These are phyloP conservation scores for Cerastis leucographa DNA, from an alignment of 2,888 invertebrate species.

Conservation along the genomic window DNA sequence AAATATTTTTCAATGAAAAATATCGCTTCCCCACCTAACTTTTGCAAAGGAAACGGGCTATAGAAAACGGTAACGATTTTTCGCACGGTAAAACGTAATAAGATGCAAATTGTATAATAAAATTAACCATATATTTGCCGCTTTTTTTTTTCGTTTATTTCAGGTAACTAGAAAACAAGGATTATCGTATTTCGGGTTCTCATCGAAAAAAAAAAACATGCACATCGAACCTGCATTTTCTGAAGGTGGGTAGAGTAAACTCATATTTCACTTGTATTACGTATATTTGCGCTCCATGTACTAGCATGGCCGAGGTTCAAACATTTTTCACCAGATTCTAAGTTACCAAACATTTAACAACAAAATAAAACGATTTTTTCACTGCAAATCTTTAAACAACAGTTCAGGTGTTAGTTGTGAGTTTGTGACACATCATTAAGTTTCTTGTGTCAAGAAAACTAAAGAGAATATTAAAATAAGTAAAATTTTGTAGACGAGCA, in stretches of 20 bases:
- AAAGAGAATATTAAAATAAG: constrained; percentile 42
- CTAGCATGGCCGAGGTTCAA: not conserved
- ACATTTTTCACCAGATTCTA: not conserved
- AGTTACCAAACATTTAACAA: not conserved
- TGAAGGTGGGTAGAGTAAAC: not conserved
- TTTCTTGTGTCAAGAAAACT: constrained; percentile 42
- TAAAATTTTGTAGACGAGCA: constrained; percentile 25
- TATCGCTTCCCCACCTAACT: constrained; percentile 53
- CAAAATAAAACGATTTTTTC: not conserved
- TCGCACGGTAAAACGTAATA: constrained; percentile 49
- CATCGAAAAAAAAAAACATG: not conserved
- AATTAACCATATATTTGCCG: constrained; percentile 50
- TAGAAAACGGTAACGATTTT: constrained; percentile 66
- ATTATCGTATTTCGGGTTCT: not conserved
- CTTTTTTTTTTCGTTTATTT: constrained; percentile 36
- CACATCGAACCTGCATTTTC: not conserved
- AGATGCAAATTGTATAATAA: constrained; percentile 58
- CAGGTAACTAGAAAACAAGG: not conserved
- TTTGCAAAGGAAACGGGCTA: constrained; percentile 56
- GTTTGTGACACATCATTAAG: constrained; percentile 34
- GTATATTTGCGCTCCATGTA: not conserved
- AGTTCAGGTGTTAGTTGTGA: constrained; percentile 6
- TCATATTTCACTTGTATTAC: not conserved
- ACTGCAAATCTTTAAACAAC: not conserved
- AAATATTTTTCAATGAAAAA: constrained; percentile 62